phyloP scores from a whole-genome alignment of 2,113 vertebrate genomes.

The Antechinus flavipes region DNA sequence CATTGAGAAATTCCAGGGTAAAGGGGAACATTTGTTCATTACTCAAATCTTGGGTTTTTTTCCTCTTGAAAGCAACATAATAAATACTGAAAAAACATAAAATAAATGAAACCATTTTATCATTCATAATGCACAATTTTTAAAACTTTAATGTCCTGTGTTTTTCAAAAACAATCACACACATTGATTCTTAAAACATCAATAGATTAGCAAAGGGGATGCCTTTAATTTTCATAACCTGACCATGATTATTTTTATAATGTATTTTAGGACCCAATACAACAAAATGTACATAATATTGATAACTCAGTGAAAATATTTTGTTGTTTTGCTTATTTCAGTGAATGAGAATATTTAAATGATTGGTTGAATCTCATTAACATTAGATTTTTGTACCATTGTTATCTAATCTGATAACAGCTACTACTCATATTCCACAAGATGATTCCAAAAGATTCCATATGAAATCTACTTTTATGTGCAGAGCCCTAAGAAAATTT shows the following conservation, averaged over 20 bases:
- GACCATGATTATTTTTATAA: conserved; percentile 50
- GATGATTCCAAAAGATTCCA: background rate
- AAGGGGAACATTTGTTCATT: background rate
- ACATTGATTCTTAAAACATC: conserved; percentile 72
- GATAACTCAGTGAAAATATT: conserved; percentile 37
- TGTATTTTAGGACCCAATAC: conserved; percentile 42
- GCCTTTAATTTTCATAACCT: background rate
- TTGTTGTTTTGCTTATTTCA: background rate
- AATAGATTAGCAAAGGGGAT: conserved; percentile 62
- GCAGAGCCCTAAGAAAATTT: background rate
- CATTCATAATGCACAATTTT: background rate
- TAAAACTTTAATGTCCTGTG: conserved; percentile 27
- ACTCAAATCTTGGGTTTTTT: background rate
- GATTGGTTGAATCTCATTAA: background rate
- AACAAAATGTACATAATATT: background rate
- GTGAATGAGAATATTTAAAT: background rate
- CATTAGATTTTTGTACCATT: background rate
- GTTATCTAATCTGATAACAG: background rate
- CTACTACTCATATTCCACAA: background rate
- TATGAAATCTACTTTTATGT: background rate
- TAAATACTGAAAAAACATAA: background rate
- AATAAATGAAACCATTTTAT: too few species aligned
- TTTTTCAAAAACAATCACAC: conserved; percentile 56
- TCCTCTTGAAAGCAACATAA: background rate
- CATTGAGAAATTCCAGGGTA: background rate